Base-by-base conservation (phyloP, 2,797 vertebrate species). In the Cephalopachus bancanus region DNA sequence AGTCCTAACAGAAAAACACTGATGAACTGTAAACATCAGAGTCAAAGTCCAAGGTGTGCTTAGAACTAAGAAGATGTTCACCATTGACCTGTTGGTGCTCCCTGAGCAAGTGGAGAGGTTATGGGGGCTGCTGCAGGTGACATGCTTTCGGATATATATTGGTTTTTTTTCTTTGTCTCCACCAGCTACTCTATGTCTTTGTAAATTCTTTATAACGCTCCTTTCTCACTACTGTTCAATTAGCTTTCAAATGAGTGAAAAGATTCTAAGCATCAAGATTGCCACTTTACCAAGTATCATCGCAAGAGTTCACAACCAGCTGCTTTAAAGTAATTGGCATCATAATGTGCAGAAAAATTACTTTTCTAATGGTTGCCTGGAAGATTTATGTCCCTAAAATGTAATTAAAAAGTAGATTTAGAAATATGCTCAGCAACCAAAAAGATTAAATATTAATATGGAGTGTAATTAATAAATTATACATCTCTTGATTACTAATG, bases 401-500 rank as follows among this genome's bases (percentile, higher is more conserved):
- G 98, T 99, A 99, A 99, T 99, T 99, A 98, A 99, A 99, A 99
- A 98, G 98, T 98, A 98, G 98, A 98, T 99, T 98, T 98, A 98
- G 98, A 98, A 98, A 98, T 98, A 98, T 95, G 98, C 98, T 98
- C 79, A 81, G 98, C 98, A 98, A 98, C 98, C 98, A 95, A 96
- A 98, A 98, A 98, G 97, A 99, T 99, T 98, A 99, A 99, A 99
- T 98, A 99, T 99, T 99, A 98, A 99, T 99, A 98, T 4, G 93
- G 93, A 98, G 97, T 97, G 97, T 99, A 99, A 99, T 99, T 99
- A 99, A 99, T 99, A 98, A 99, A 99, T 99, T 98, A 99, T 99
- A 98, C 98, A 98, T 98, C 97, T 98, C 98, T 98, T 98, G 98
- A 99, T 99, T 99, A 99, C 99, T 99, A 99, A 99, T 99, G 98